Evolutionary conservation across 2,113 vertebrate genomes (phyloP), one percentile per base, ranked within the genome.

Genomic region (Tachysurus fulvidraco): DNA sequence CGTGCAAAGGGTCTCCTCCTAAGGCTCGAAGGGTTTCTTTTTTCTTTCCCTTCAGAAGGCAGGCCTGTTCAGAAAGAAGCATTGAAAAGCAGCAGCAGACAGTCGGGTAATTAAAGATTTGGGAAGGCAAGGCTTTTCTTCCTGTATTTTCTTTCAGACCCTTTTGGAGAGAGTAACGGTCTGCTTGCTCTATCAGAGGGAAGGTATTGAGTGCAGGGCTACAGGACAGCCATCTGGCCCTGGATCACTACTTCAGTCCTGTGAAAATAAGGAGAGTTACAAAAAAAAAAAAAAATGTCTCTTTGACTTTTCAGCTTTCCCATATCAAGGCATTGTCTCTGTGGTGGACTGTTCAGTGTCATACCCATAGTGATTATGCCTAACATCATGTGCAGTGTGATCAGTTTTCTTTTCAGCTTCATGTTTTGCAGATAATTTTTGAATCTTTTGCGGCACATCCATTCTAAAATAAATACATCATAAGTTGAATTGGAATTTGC

Each of bases 41-140:
- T 67, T 76, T 55, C 54, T 62, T 76, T 76, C 36, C 44, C 85
- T 59, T 91, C 83, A 92, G 85, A 92, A 95, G 85, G 87, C 85
- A 89, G 87, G 86, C 88, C 91, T 93, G 90, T 74, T 82, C 85
- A 91, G 91, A 93, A 91, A 92, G 85, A 88, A 88, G 86, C 52
- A 86, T 86, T 92, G 91, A 93, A 94, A 93, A 92, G 91, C 92
- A 89, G 79, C 52, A 62, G 92, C 90, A 88, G 93, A 93, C 90
- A 93, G 92, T 90, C 91, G 93, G 81, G 92, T 93, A 94, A 95
- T 95, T 94, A 93, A 93, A 95, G 89, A 91, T 93, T 94, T 91
- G 89, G 91, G 92, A 92, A 89, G 83, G 89, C 89, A 82, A 91
- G 90, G 87, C 89, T 86, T 89, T 85, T 89, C 85, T 85, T 69